phyloP scores from a whole-genome alignment of 1,140 invertebrate genomes.

The Drosophila pruinosa region DNA sequence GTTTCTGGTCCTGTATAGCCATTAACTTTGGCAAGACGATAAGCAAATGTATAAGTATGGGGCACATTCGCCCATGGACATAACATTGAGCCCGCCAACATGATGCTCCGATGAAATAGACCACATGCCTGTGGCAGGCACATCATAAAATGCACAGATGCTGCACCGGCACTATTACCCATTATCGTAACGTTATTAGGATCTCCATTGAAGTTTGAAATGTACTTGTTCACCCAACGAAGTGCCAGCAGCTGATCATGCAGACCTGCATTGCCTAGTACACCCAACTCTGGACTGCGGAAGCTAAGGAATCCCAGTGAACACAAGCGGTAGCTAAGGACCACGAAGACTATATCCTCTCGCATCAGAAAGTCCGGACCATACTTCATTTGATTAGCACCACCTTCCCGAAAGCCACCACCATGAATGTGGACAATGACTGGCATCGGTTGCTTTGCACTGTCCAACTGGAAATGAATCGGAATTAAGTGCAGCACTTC shows the following conservation, averaged over 20 bases:
- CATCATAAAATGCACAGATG: slow-evolving; percentile 66
- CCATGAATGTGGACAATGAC: slow-evolving; percentile 90
- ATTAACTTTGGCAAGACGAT: slow-evolving; percentile 42
- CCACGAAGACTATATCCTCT: slow-evolving; percentile 86
- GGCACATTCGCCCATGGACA: slow-evolving; percentile 65
- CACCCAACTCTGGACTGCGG: slow-evolving; percentile 59
- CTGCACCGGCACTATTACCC: slow-evolving; percentile 80
- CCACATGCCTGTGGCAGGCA: slow-evolving; percentile 77
- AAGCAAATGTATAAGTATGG: slow-evolving; percentile 5
- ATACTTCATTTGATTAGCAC: slow-evolving; percentile 79
- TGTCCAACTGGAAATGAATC: slow-evolving; percentile 41
- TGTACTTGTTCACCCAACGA: slow-evolving; percentile 80
- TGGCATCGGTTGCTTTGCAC: slow-evolving; percentile 73
- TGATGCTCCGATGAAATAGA: slow-evolving; percentile 85
- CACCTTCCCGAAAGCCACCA: slow-evolving; percentile 85
- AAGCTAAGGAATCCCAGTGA: slow-evolving; percentile 86
- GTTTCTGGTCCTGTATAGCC: slow-evolving; percentile 62
- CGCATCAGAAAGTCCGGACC: slow-evolving; percentile 86
- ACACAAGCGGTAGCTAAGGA: slow-evolving; percentile 88
- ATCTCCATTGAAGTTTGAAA: slow-evolving; percentile 66
- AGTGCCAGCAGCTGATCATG: slow-evolving; percentile 83
- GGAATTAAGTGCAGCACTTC: neutral
- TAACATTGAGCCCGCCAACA: slow-evolving; percentile 85
- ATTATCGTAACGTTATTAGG: slow-evolving; percentile 73
- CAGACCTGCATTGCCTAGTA: slow-evolving; percentile 84